These are phyloP conservation scores for Acronicta psi DNA, from an alignment of 2,888 invertebrate genomes.

Conservation along the genomic window DNA sequence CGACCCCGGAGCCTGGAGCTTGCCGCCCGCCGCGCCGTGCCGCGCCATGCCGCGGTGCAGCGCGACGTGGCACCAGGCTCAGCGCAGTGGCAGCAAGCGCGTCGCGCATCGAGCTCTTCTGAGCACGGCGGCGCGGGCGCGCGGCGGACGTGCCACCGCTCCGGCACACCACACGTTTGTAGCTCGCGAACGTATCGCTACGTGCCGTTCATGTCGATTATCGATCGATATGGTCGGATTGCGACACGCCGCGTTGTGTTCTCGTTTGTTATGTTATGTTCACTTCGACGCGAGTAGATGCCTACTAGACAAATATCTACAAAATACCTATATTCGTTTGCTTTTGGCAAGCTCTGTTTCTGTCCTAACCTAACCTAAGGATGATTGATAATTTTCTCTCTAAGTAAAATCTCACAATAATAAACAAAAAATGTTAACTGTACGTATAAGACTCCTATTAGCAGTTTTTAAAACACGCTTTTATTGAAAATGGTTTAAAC, in stretches of 20 bases:
- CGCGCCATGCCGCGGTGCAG: constrained; percentile 13
- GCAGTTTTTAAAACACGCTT: too few species aligned
- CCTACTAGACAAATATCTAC: too few species aligned
- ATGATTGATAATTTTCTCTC: too few species aligned
- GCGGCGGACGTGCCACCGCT: constrained; percentile 13
- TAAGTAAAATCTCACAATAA: too few species aligned
- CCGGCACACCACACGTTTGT: constrained; percentile 32
- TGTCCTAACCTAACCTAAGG: too few species aligned
- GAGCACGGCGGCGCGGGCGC: not conserved
- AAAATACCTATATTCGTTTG: too few species aligned
- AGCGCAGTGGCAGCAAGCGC: not conserved
- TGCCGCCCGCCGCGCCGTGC: constrained; percentile 39
- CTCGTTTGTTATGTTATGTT: too few species aligned
- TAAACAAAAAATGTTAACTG: too few species aligned
- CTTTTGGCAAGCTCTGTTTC: too few species aligned
- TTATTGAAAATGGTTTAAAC: too few species aligned
- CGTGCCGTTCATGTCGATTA: constrained; percentile 60
- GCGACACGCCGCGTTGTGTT: constrained; percentile 18
- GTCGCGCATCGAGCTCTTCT: not conserved
- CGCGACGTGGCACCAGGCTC: not conserved
- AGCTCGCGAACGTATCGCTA: constrained; percentile 45
- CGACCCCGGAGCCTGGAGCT: constrained; percentile 65
- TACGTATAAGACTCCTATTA: too few species aligned
- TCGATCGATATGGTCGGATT: constrained; percentile 48
- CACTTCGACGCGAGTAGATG: too few species aligned